Conservation (phyloP, 2,113 vertebrate genomes). For the Cebus imitator region DNA sequence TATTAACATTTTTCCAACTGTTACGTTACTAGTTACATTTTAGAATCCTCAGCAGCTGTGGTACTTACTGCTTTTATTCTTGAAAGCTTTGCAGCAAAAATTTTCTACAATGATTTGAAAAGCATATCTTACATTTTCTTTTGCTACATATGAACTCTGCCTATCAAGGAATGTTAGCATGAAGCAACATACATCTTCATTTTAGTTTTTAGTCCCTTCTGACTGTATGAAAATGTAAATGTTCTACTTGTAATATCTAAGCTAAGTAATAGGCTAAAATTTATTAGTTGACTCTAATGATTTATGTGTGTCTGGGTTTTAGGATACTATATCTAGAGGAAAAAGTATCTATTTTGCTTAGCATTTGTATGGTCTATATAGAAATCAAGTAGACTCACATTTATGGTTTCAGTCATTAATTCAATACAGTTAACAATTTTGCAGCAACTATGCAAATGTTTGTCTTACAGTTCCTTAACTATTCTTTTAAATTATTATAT, state of each 20-base stretch:
- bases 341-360: neutral
- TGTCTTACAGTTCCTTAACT: conserved; percentile 42
- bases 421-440: conserved; percentile 52
- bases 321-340: neutral
- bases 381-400: conserved; percentile 21
- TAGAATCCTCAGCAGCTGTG: neutral
- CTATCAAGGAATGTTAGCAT: neutral
- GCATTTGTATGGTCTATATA: neutral
- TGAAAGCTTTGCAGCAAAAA: neutral
- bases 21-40: neutral
- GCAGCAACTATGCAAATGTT: conserved; percentile 32
- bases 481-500: conserved; percentile 55
- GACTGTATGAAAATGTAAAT: neutral
- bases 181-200: neutral
- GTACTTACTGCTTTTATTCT: neutral
- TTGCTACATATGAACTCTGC: neutral
- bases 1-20: neutral
- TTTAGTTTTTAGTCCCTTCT: neutral
- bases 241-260: neutral
- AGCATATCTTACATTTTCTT: neutral
- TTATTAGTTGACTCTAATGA: neutral
- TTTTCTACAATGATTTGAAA: neutral
- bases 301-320: neutral
- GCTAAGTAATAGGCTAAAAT: neutral
- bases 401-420: conserved; percentile 58